A percentile compares a stretch with the other conserved stretches of the same genome.
Evolutionary conservation across 2,888 invertebrate species (phyloP).

Genomic region (Escarpia spicata): DNA sequence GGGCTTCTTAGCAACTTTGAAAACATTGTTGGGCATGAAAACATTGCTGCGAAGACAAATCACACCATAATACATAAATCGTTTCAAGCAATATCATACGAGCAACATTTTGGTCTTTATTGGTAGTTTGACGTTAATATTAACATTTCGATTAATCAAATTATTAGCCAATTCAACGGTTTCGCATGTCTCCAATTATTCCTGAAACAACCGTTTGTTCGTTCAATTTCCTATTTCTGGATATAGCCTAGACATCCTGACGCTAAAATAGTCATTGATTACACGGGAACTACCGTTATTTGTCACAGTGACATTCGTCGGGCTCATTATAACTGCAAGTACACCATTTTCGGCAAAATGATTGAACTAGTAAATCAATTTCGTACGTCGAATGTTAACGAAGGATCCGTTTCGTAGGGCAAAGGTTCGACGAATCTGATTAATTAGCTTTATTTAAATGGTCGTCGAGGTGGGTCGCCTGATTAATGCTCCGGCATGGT

Average conservation of each 20-base stretch:
- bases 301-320: background rate
- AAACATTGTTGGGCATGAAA: background rate
- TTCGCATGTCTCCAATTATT: background rate
- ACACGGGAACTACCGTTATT: background rate
- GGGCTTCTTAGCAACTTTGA: background rate
- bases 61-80: background rate
- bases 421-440: background rate
- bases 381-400: background rate
- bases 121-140: background rate
- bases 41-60: background rate
- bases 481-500: background rate
- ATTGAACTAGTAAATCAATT: conserved; percentile 4
- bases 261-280: conserved; percentile 3
- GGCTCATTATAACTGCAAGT: background rate
- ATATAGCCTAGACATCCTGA: background rate
- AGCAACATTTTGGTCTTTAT: background rate
- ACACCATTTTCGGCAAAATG: background rate
- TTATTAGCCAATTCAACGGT: background rate
- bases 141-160: background rate
- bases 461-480: background rate
- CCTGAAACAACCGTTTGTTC: background rate
- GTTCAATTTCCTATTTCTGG: conserved; percentile 9
- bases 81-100: background rate
- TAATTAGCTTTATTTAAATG: conserved; percentile 1
- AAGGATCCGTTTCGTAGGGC: background rate